phyloP scores from a whole-genome alignment of 2,113 vertebrate species.

The Elgaria multicarinata region DNA sequence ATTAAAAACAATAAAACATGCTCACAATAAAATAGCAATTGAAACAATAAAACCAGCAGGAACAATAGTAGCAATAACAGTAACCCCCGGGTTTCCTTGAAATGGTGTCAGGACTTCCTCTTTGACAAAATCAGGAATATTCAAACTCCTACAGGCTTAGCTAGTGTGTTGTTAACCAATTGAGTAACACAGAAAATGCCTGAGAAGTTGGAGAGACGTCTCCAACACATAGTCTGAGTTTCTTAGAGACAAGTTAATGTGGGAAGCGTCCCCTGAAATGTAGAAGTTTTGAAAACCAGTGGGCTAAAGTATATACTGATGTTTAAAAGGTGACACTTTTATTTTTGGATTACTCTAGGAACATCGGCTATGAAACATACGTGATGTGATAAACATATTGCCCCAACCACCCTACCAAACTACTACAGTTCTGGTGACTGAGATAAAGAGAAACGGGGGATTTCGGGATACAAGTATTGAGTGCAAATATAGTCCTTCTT shows the following conservation, averaged over 20 bases:
- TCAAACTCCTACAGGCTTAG: not conserved
- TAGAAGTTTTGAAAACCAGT: not conserved
- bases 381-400: not conserved
- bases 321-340: not conserved
- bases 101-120: not conserved
- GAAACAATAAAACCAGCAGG: too few species aligned
- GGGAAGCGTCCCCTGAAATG: not conserved
- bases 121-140: not conserved
- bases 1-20: too few species aligned
- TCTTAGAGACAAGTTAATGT: not conserved
- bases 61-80: too few species aligned
- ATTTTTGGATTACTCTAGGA: too few species aligned
- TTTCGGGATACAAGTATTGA: conserved; percentile 19
- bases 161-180: not conserved
- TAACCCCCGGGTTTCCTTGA: not conserved
- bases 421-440: not conserved
- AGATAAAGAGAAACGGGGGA: conserved; percentile 11
- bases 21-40: too few species aligned
- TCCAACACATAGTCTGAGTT: not conserved
- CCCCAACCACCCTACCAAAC: not conserved
- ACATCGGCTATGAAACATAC: not conserved
- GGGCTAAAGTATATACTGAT: not conserved
- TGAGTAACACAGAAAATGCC: not conserved
- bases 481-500: conserved; percentile 1
- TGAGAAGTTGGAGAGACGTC: too few species aligned